phyloP scores from a whole-genome alignment of 2,797 vertebrate species.

The Bucorvus abyssinicus region DNA sequence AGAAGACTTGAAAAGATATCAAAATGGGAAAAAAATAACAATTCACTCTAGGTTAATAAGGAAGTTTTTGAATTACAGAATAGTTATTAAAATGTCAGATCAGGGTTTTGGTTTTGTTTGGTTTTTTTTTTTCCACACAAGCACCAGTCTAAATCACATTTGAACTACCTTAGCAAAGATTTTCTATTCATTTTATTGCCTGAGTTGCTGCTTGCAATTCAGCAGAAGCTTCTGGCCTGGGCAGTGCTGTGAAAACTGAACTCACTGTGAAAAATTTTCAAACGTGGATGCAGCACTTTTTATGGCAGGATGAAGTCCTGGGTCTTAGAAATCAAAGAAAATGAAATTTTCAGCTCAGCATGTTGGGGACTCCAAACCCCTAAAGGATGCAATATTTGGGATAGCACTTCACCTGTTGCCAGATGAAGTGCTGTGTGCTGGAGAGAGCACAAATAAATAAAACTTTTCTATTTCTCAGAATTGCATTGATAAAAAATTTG shows the following conservation, averaged over 20 bases:
- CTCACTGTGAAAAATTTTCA: background rate
- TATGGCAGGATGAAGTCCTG: background rate
- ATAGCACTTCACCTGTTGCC: background rate
- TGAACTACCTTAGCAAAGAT: background rate
- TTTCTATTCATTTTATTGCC: background rate
- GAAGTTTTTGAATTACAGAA: background rate
- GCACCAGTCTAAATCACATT: background rate
- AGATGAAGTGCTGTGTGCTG: background rate
- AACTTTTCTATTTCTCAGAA: background rate
- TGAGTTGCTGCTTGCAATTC: background rate
- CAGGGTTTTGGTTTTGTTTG: too few relatives aligned
- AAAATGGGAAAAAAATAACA: background rate
- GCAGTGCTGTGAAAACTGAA: background rate
- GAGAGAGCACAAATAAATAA: background rate
- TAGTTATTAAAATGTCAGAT: background rate
- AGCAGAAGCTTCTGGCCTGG: background rate
- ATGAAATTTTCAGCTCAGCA: background rate
- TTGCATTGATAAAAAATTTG: background rate
- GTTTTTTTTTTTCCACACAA: background rate
- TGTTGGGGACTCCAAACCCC: background rate
- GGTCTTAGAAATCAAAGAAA: background rate
- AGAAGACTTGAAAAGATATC: background rate
- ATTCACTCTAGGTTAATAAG: background rate
- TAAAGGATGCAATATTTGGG: background rate
- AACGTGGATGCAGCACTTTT: background rate